Evolutionary conservation across 2,888 invertebrate genomes (phyloP).

Genomic region (Pteria penguin): DNA sequence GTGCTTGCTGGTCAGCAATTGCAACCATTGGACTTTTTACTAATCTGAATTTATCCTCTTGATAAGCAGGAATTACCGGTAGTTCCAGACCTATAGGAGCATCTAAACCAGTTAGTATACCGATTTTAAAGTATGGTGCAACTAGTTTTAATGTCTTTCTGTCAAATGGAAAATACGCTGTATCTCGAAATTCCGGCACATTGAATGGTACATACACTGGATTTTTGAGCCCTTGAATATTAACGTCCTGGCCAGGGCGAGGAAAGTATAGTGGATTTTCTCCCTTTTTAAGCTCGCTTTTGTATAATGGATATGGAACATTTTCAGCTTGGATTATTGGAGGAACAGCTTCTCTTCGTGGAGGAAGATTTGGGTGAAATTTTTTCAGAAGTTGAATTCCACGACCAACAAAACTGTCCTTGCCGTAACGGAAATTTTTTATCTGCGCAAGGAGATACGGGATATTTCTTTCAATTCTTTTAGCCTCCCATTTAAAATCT

Average conservation of each 20-base stretch:
- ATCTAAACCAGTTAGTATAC: background rate
- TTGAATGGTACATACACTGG: background rate
- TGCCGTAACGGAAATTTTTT: background rate
- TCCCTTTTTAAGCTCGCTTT: background rate
- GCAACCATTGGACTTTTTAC: background rate
- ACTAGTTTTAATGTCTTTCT: background rate
- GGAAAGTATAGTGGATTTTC: background rate
- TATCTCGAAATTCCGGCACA: background rate
- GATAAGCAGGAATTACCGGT: background rate
- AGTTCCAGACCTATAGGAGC: background rate
- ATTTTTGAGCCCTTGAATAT: background rate
- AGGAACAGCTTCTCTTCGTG: too few species aligned
- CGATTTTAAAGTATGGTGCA: background rate
- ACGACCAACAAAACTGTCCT: too few species aligned
- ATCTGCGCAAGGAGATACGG: background rate
- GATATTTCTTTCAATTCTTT: background rate
- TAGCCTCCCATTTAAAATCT: background rate
- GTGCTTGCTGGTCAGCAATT: background rate
- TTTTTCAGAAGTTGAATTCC: too few species aligned
- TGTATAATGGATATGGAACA: background rate
- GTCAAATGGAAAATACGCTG: background rate
- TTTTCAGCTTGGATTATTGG: background rate
- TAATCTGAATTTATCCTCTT: background rate
- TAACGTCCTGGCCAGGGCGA: background rate
- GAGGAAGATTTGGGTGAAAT: background rate